These are phyloP conservation scores for Drosophila tani DNA, from an alignment of 1,140 invertebrate genomes.

Conservation along the genomic window DNA sequence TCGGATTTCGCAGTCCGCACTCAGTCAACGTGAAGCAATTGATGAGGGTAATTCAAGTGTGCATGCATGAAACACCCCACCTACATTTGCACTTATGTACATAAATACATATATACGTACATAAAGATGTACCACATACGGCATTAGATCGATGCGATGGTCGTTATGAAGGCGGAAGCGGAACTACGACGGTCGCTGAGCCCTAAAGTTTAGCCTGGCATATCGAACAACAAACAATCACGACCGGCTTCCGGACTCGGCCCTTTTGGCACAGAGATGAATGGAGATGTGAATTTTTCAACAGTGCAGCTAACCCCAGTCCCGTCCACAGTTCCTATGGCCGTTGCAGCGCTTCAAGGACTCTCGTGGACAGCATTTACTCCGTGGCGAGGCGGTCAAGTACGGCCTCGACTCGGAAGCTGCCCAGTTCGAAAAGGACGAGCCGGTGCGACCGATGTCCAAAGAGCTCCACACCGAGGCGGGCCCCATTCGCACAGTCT, in stretches of 20 bases:
- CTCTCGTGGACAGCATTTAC: conserved; percentile 87
- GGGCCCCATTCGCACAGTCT: conserved; percentile 9
- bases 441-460: conserved; percentile 54
- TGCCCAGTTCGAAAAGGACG: conserved; percentile 70
- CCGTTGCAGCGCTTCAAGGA: conserved; percentile 89
- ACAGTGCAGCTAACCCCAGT: conserved; percentile 31
- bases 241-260: conserved; percentile 1
- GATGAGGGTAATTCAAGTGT: conserved; percentile 76
- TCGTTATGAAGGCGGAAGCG: conserved; percentile 57
- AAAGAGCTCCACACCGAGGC: conserved; percentile 63
- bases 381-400: conserved; percentile 77
- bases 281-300: conserved; percentile 14
- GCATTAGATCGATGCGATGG: conserved; percentile 32
- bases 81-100: conserved; percentile 3
- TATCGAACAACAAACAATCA: conserved; percentile 47
- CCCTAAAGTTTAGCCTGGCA: conserved; percentile 55
- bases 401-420: conserved; percentile 73
- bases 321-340: conserved; percentile 87
- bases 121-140: too few species aligned
- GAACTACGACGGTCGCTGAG: conserved; percentile 50
- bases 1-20: conserved; percentile 73
- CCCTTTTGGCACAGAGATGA: conserved; percentile 1
- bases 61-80: conserved; percentile 61
- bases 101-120: conserved; percentile 2
- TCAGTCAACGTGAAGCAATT: conserved; percentile 77